Base-by-base conservation (phyloP, 2,113 vertebrate genomes). In the Galemys pyrenaicus region DNA sequence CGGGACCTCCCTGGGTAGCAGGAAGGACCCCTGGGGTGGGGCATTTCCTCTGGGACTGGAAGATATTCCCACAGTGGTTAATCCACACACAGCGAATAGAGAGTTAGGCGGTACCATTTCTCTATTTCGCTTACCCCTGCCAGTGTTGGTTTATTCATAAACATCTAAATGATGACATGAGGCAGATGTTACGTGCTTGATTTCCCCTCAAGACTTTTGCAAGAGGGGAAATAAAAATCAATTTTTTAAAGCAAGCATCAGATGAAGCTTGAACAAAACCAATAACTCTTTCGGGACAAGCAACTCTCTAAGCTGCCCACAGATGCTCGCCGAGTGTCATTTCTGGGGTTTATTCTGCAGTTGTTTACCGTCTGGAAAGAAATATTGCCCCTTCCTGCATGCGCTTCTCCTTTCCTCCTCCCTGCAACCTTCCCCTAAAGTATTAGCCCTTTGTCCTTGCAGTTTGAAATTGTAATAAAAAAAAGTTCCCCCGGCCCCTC, bases 201-300 rank as follows among this genome's bases (percentile, higher is more conserved):
- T 70, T 78, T 70, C 74, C 94, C 78, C 95, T 94, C 84, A 89
- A 78, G 93, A 91, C 77, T 56, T 32, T 16, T 70, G 77, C 83
- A 30, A 75, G 84, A 96, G 77, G 65, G 46, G 71, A 91, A 85
- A 89, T 9, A 68, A 78, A n/a, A 91, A 95, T 77, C 92, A 91
- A 54, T 88, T 95, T 95, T 91, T 95, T 87, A 60, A 91, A 85
- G 92, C 10, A 5, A 85, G 75, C 87, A 39, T 94, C 89, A 94
- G 80, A 82, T 75, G 95, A 96, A 80, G 89, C 93, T 85, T 91
- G 94, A 97, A 96, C 62, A 93, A 96, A 97, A 94, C 93, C 95
- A 71, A 75, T 94, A 93, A 86, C 87, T 96, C 96, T 95, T 95
- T 86, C 46, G 87, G 73, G 95, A 56, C 16, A 2, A 79, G 73